Base-by-base conservation (phyloP, 2,797 vertebrate genomes). In the Clarias platycephalus region DNA sequence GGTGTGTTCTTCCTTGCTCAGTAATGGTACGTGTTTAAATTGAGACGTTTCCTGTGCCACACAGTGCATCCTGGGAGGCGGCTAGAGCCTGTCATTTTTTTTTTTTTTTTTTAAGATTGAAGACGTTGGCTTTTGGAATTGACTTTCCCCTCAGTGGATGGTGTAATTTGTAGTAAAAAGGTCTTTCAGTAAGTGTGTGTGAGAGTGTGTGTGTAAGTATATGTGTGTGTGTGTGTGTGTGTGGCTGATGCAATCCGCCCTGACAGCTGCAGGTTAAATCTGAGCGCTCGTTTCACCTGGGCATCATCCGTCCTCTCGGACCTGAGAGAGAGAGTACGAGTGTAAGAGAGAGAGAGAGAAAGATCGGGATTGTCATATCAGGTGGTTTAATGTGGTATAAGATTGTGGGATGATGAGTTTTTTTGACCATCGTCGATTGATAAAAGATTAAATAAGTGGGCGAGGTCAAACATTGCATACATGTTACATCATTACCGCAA, bases 91-190 rank as follows among this genome's bases (percentile, higher is more conserved):
- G 64, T 80, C 83, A 70, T 66, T 9, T 66, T 13, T 49, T 49
- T 49, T 49, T 12, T 49, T 10, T 44, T 44, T 10, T 9, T 2
- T 15, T 16, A 22, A 74, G 81, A 82, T 75, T 62, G 53, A 76
- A 82, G 57, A 77, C 37, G 44, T 18, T 60, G 49, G 44, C 44
- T 72, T 78, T 55, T 57, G 72, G 77, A 87, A 81, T 70, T 82
- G 70, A 81, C 83, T 88, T 86, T 62, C 77, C 40, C 62, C 63
- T 83, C 62, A 72, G 64, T 76, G 68, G 70, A 84, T 81, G 70
- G 49, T 83, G 84, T 87, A 76, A 86, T 84, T 87, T 70, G 83
- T 76, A 74, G 80, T 28, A 76, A 31, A 81, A 88, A 81, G 68
- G 84, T 34, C 40, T 84, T 49, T 82, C 58, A 18, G 76, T 26